Base-by-base conservation (phyloP, 2,113 vertebrate genomes). In the Corythornis cristatus region DNA sequence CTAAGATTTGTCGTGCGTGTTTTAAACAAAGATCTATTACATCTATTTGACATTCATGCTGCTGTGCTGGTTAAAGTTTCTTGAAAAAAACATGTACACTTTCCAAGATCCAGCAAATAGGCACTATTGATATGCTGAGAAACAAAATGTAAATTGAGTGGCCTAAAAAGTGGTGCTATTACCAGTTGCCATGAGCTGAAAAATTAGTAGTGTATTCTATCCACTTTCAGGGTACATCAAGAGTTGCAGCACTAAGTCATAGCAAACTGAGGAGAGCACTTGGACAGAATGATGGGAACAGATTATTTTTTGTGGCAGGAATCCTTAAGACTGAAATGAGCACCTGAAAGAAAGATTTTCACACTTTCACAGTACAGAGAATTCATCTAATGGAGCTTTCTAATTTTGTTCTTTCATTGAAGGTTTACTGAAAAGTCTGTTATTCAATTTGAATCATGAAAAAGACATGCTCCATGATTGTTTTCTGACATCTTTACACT, bases 11-110 rank as follows among this genome's bases (percentile, higher is more conserved):
- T 88, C 16, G 48, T 91, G 60, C 56, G 72, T 88, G 28, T 92
- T 87, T 96, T 94, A 83, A 92, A 83, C n/a, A 89, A 95, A 83
- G 71, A 80, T 80, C 64, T 73, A 86, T 77, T 85, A 48, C 23
- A 35, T 60, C 48, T 80, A 21, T 62, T 74, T 67, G 77, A 91
- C 40, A 60, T 79, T 92, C 78, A 60, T 1, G 4, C 26, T 83
- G 33, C 22, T 80, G n/a, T 8, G 85, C 43, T 80, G 20, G 21
- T 26, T 65, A 42, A 40, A 33, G 46, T 77, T 88, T 76, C 46
- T 76, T 60, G 45, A 43, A 70, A 80, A 80, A 82, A 88, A 58
- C 28, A 35, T 15, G 4, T 28, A 58, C 3, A 5, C 46, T 72
- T 93, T 58, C 20, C 1, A 5, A 88, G 21, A 58, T 12, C 5